phyloP scores from a whole-genome alignment of 2,888 invertebrate species.

The Anthrax anthrax region DNA sequence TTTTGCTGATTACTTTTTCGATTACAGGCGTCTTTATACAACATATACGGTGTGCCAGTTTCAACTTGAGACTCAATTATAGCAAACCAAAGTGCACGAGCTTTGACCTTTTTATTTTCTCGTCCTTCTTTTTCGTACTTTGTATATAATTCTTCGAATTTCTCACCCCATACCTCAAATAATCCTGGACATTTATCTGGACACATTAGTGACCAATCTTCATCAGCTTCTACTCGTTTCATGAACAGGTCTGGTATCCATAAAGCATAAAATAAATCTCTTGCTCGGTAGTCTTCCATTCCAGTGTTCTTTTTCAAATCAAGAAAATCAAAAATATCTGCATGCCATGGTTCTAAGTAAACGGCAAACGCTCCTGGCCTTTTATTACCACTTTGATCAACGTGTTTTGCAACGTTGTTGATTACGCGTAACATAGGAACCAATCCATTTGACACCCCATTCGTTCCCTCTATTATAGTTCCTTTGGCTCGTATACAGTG shows the following conservation, averaged over 20 bases:
- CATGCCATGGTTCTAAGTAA: slow-evolving; percentile 94
- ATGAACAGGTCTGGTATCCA: slow-evolving; percentile 97
- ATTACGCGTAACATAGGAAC: slow-evolving; percentile 85
- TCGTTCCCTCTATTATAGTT: slow-evolving; percentile 75
- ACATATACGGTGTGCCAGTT: slow-evolving; percentile 90
- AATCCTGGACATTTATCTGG: slow-evolving; percentile 79
- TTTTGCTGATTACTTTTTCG: slow-evolving; percentile 90
- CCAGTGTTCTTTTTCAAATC: slow-evolving; percentile 84
- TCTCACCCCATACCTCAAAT: slow-evolving; percentile 76
- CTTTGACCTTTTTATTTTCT: slow-evolving; percentile 50
- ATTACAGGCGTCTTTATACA: slow-evolving; percentile 87
- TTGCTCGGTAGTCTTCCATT: slow-evolving; percentile 76
- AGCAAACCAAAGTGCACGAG: slow-evolving; percentile 77
- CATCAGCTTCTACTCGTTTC: slow-evolving; percentile 68
- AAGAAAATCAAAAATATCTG: slow-evolving; percentile 82
- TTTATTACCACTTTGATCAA: slow-evolving; percentile 91
- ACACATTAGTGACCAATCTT: slow-evolving; percentile 85
- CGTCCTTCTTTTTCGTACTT: slow-evolving; percentile 62
- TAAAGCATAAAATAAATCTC: slow-evolving; percentile 84
- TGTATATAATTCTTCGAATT: slow-evolving; percentile 72
- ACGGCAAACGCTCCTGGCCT: slow-evolving; percentile 89
- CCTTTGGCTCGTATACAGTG: slow-evolving; percentile 83
- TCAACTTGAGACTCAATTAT: slow-evolving; percentile 84
- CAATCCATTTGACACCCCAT: slow-evolving; percentile 83
- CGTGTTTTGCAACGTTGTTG: slow-evolving; percentile 83